Evolutionary conservation across 2,888 invertebrate genomes (phyloP).

Genomic region (Acanthacorydalis orientalis): DNA sequence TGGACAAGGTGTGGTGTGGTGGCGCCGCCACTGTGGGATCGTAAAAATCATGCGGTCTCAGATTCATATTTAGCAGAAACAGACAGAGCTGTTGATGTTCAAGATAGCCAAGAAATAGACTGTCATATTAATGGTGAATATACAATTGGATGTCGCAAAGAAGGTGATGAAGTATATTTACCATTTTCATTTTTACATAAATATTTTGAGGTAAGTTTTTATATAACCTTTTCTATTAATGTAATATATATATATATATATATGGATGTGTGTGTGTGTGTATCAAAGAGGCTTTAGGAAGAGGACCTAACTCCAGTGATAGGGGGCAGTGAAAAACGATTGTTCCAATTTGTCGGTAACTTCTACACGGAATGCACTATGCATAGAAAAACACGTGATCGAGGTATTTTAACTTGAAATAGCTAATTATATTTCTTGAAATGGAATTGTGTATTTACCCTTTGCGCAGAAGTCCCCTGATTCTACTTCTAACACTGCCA

Average conservation of each 20-base stretch:
- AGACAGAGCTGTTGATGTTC: slow-evolving; percentile 17
- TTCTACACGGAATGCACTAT: no score
- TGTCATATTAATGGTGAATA: slow-evolving; percentile 83
- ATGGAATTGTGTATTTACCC: no score
- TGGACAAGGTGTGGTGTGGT: slow-evolving; percentile 63
- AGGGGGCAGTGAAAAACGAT: no score
- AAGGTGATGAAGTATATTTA: slow-evolving; percentile 74
- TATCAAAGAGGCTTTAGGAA: no score
- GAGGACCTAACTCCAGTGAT: no score
- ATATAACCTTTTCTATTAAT: not conserved
- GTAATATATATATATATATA: not conserved
- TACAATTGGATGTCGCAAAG: slow-evolving; percentile 58
- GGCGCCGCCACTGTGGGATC: not conserved
- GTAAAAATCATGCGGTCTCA: not conserved
- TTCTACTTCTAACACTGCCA: no score
- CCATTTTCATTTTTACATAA: slow-evolving; percentile 86
- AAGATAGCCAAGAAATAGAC: slow-evolving; percentile 51
- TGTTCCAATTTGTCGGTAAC: no score
- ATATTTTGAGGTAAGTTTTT: slow-evolving; percentile 66
- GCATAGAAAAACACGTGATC: no score
- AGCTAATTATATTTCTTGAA: no score
- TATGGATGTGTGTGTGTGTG: no score
- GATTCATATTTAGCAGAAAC: not conserved
- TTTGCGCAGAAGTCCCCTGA: no score
- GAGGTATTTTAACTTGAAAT: no score